phyloP scores from a whole-genome alignment of 2,113 vertebrate species.

The Dendropsophus ebraccatus region DNA sequence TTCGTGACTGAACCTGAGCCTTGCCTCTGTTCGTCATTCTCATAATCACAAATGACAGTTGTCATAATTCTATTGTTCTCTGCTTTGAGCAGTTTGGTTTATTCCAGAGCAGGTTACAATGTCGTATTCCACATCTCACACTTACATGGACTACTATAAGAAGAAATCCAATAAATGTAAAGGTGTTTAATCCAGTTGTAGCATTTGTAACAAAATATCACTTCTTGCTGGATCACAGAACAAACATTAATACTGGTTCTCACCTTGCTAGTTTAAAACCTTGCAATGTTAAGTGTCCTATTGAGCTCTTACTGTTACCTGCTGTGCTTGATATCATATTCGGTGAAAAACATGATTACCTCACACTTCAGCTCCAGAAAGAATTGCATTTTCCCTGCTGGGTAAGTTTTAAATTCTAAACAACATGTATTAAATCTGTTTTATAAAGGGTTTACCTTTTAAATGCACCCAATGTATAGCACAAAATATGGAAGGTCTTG shows the following conservation, averaged over 20 bases:
- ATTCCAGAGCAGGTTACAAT: neutral
- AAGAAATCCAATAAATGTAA: neutral
- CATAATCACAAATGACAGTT: constrained; percentile 36
- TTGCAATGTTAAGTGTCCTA: constrained; percentile 49
- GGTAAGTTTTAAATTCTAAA: constrained; percentile 46
- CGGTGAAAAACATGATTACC: constrained; percentile 33
- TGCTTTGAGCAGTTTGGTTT: neutral
- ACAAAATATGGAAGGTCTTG: neutral
- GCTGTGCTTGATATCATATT: constrained; percentile 57
- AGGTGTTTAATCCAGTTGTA: neutral
- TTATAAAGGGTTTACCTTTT: constrained; percentile 28
- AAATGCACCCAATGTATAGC: neutral
- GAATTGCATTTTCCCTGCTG: constrained; percentile 48
- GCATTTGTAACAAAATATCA: neutral
- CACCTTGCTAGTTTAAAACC: constrained; percentile 58
- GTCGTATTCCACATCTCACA: neutral
- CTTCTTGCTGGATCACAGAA: neutral
- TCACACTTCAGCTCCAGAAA: constrained; percentile 36
- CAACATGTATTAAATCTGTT: constrained; percentile 42
- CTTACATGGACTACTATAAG: neutral
- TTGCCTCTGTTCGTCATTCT: neutral
- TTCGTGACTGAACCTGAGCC: constrained; percentile 56
- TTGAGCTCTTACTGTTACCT: constrained; percentile 55
- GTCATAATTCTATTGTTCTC: constrained; percentile 13
- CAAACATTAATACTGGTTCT: constrained; percentile 51